Evolutionary conservation across 2,113 vertebrate genomes (phyloP).

Genomic region (Triplophysa dalaica): DNA sequence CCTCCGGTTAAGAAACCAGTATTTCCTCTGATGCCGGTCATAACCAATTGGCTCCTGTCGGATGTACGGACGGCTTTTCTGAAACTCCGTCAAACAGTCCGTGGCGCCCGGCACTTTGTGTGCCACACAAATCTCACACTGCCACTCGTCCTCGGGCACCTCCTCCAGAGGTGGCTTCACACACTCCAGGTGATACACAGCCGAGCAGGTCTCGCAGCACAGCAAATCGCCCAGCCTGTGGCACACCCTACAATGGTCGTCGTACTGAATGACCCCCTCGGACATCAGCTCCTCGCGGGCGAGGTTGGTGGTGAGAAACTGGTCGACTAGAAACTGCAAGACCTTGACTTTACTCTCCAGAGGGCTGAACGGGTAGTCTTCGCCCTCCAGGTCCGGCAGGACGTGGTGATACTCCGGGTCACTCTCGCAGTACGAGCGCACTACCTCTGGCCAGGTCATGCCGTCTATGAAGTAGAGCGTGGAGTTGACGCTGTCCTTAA

Average conservation of each 20-base stretch:
- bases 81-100: conserved; percentile 93
- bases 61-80: conserved; percentile 94
- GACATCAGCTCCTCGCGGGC: conserved; percentile 97
- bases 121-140: conserved; percentile 96
- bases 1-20: conserved; percentile 96
- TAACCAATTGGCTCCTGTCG: conserved; percentile 95
- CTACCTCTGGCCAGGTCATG: conserved; percentile 97
- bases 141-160: conserved; percentile 98
- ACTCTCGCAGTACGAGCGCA: conserved; percentile 95
- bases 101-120: conserved; percentile 94
- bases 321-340: conserved; percentile 95
- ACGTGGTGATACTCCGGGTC: conserved; percentile 92
- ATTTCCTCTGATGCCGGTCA: conserved; percentile 93
- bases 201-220: conserved; percentile 96
- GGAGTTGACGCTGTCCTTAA: conserved; percentile 97
- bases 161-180: conserved; percentile 92
- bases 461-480: conserved; percentile 97
- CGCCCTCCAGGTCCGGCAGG: conserved; percentile 87
- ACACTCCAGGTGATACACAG: conserved; percentile 96
- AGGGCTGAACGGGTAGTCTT: conserved; percentile 93
- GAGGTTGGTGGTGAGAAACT: conserved; percentile 97
- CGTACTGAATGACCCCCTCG: conserved; percentile 93
- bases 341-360: conserved; percentile 93
- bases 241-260: conserved; percentile 96
- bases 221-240: conserved; percentile 97